Evolutionary conservation across 2,888 invertebrate genomes (phyloP), one percentile per base, ranked within the genome.

Genomic region (Iphiclides podalirius): DNA sequence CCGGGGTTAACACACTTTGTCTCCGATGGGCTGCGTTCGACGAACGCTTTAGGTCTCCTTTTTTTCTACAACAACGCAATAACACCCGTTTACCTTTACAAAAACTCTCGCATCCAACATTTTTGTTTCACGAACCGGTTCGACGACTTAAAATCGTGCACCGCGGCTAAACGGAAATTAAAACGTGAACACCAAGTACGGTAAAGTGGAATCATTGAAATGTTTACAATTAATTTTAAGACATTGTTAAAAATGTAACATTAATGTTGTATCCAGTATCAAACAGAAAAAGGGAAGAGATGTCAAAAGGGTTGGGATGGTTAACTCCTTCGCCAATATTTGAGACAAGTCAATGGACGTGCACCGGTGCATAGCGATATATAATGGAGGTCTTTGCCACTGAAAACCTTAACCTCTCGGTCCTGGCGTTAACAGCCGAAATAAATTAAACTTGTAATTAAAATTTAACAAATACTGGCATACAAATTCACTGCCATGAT

Each of bases 1-100:
- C 55, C 63, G 67, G 67, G 81, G 80, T 82, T 70, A 79, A 75
- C 70, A 76, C 64, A 80, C 83, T 61, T 72, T 69, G 72, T 76
- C 70, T 69, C 72, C 75, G 38, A 23, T 73, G 67, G 65, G 61
- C 63, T 60, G 65, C 63, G 71, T 72, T 71, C 73, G 61, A 37
- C n/a, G n/a, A n/a, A 33, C 38, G 39, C 37, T 49, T 31, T 42
- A 37, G 31, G 7, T 16, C 17, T 23, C 17, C 35, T 50, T 44
- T 44, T 50, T 50, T 44, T n/a, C n/a, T 44, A 44, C 50, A 44
- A 49, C 44, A 35, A 40, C 50, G 50, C 50, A 50, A 50, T 52
- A 31, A 50, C 37, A 45, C 44, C 17, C 41, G 52, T 47, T 52
- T 49, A 53, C 48, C 45, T 54, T 52, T 53, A 52, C 49, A 35